These are phyloP conservation scores for Aphelinus certus DNA, from an alignment of 1,140 invertebrate genomes.

Conservation along the genomic window DNA sequence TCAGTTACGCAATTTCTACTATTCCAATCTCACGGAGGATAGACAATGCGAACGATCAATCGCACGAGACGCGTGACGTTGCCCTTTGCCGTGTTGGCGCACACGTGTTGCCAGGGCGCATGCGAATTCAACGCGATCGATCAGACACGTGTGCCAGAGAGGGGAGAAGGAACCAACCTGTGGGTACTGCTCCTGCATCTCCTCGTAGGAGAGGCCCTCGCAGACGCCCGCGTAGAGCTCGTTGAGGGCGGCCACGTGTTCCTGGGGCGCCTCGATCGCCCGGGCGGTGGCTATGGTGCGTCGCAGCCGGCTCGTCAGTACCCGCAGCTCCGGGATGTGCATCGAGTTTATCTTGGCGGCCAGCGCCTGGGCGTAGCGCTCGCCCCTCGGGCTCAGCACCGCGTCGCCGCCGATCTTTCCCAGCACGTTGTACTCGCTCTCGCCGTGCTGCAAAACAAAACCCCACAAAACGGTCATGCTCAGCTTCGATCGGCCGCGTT, in stretches of 20 bases:
- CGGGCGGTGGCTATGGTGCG: conserved; percentile 89
- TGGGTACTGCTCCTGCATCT: conserved; percentile 89
- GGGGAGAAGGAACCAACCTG: conserved; percentile 59
- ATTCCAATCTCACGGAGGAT: too few species aligned
- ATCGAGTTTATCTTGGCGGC: conserved; percentile 79
- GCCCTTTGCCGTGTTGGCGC: too few species aligned
- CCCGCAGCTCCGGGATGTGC: conserved; percentile 74
- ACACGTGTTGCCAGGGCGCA: too few species aligned
- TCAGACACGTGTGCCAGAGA: too few species aligned
- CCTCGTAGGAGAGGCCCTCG: conserved; percentile 92
- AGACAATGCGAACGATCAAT: too few species aligned
- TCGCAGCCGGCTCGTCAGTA: conserved; percentile 88
- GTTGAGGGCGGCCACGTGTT: conserved; percentile 83
- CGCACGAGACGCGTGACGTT: too few species aligned
- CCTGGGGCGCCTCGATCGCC: conserved; percentile 81
- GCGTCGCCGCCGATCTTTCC: conserved; percentile 92
- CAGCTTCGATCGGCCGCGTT: too few species aligned
- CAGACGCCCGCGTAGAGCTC: conserved; percentile 94
- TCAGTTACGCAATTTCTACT: too few species aligned
- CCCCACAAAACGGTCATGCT: too few species aligned
- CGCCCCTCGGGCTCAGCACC: conserved; percentile 81
- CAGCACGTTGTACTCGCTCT: conserved; percentile 90
- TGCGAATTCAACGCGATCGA: too few species aligned
- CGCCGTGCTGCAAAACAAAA: conserved; percentile 78
- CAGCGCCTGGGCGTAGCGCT: conserved; percentile 81